A percentile compares a stretch with the other conserved stretches of the same genome.
These are phyloP conservation scores for Pygoscelis adeliae DNA, from an alignment of 2,113 vertebrate genomes.

Conservation along the genomic window DNA sequence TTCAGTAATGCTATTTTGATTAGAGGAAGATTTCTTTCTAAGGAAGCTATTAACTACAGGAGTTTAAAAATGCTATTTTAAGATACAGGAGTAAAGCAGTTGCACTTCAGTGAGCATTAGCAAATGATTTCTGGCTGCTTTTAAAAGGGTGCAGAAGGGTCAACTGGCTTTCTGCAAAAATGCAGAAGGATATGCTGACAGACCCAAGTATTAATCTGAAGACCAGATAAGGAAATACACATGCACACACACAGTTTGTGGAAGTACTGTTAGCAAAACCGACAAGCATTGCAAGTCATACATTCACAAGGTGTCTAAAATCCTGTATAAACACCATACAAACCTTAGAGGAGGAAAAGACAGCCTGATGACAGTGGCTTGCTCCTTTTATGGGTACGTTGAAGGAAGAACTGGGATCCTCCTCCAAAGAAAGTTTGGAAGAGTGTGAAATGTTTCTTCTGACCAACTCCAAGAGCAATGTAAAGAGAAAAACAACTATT, in stretches of 20 bases:
- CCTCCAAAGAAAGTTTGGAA: neutral
- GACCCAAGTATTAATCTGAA: neutral
- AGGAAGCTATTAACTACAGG: conserved; percentile 10
- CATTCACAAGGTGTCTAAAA: neutral
- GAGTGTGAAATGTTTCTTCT: neutral
- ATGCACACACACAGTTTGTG: neutral
- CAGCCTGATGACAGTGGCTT: neutral
- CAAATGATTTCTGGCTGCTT: neutral
- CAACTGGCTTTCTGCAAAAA: conserved; percentile 9
- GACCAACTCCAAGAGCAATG: neutral
- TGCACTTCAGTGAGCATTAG: neutral
- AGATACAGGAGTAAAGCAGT: neutral
- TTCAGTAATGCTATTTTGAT: conserved; percentile 5
- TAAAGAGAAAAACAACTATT: neutral
- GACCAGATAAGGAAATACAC: neutral
- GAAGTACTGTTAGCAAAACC: conserved; percentile 1
- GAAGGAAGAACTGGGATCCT: neutral
- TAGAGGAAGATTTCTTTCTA: neutral
- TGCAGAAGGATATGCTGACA: neutral
- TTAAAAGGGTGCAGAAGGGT: neutral
- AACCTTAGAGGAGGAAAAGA: neutral
- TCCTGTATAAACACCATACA: neutral
- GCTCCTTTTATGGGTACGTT: neutral
- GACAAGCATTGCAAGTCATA: neutral
- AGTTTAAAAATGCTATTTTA: conserved; percentile 31